Percentiles rank a stretch among this genome's conserved stretches.
Conservation (phyloP, 2,797 vertebrate genomes). For the Knipowitschia caucasica region DNA sequence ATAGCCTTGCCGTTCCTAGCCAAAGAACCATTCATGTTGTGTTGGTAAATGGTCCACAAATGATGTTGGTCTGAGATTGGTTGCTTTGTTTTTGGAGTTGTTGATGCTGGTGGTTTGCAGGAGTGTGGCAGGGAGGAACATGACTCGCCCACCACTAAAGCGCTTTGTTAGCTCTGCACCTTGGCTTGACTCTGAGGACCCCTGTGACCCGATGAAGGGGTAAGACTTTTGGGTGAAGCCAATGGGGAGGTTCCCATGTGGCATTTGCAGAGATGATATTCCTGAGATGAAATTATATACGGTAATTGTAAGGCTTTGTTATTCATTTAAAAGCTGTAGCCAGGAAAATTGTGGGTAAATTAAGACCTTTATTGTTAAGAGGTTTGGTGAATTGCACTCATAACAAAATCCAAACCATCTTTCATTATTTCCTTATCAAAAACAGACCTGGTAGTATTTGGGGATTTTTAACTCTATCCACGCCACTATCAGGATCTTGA, state of each 20-base stretch:
- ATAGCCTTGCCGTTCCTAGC: not conserved
- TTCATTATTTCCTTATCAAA: too few relatives aligned
- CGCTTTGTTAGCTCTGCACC: conserved; percentile 87
- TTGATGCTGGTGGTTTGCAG: conserved; percentile 71
- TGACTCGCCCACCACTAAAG: conserved; percentile 83
- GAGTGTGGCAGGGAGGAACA: conserved; percentile 79
- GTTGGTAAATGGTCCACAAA: not conserved
- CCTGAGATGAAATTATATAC: conserved; percentile 29
- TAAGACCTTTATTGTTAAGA: too few relatives aligned
- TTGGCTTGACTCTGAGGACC: conserved; percentile 84
- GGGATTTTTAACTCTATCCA: too few relatives aligned
- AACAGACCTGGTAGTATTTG: too few relatives aligned
- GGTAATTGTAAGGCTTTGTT: too few relatives aligned
- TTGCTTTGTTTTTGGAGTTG: conserved; percentile 40
- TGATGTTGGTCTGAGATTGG: conserved; percentile 15
- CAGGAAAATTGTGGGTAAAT: too few relatives aligned
- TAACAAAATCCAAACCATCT: too few relatives aligned
- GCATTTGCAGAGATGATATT: not conserved
- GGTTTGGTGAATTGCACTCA: too few relatives aligned
- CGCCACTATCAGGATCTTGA: too few relatives aligned
- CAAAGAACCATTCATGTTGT: not conserved
- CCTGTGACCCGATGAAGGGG: conserved; percentile 78
- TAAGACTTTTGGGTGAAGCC: conserved; percentile 68
- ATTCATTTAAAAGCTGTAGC: too few relatives aligned
- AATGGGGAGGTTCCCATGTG: conserved; percentile 12